Conservation (phyloP, 2,113 vertebrate genomes). For the Micronycteris hirsuta region DNA sequence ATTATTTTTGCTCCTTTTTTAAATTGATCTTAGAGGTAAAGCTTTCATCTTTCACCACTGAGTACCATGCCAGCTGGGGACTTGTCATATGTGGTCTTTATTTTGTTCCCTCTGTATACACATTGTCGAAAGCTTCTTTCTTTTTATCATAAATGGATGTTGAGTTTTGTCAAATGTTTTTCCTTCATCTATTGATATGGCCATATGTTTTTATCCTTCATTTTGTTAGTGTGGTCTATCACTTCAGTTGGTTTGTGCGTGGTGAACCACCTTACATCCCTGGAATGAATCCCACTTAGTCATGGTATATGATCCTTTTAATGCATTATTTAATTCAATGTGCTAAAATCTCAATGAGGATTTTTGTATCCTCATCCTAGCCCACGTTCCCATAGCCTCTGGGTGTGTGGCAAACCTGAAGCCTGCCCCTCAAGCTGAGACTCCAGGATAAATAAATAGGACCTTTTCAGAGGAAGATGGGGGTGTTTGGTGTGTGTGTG, state of each 20-base stretch:
- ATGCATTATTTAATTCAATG: neutral
- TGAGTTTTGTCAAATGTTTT: neutral
- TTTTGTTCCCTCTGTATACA: neutral
- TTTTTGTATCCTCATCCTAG: too few species aligned
- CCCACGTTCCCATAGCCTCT: neutral
- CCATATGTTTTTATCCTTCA: neutral
- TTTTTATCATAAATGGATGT: neutral
- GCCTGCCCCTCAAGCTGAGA: neutral
- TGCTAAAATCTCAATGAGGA: neutral
- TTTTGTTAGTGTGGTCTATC: too few species aligned
- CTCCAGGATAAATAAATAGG: neutral
- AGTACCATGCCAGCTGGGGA: neutral
- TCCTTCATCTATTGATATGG: neutral
- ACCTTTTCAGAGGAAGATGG: neutral
- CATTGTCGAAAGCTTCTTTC: neutral
- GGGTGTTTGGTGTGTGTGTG: neutral
- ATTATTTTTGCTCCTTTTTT: neutral
- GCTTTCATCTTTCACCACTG: neutral
- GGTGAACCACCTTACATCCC: neutral
- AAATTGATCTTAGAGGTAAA: neutral
- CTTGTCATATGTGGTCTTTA: neutral
- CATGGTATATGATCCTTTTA: neutral
- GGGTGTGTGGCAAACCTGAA: neutral
- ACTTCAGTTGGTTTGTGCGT: too few species aligned
- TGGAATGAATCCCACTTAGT: neutral